phyloP scores from a whole-genome alignment of 1,140 invertebrate genomes.

The Yoshiicerus persimilis region DNA sequence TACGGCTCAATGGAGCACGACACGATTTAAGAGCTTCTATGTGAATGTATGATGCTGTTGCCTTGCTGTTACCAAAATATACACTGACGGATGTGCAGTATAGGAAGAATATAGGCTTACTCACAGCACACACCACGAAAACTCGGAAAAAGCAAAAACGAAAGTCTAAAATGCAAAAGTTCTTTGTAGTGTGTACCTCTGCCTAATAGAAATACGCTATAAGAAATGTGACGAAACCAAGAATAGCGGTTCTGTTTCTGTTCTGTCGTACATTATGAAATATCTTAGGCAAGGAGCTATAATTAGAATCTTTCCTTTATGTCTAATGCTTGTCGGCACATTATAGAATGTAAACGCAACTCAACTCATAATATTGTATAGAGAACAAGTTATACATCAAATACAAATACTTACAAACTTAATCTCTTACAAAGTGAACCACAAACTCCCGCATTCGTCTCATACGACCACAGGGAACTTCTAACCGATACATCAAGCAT shows the following conservation, averaged over 20 bases:
- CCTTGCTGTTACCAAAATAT: not conserved
- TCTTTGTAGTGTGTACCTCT: not conserved
- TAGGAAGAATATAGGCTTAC: not conserved
- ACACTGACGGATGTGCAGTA: not conserved
- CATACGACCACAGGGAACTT: too few relatives aligned
- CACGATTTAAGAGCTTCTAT: constrained; percentile 42
- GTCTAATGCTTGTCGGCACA: too few relatives aligned
- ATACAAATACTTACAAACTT: too few relatives aligned
- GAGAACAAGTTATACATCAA: too few relatives aligned
- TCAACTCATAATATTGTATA: too few relatives aligned
- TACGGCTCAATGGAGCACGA: constrained; percentile 45
- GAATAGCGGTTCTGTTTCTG: not conserved
- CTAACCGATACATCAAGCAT: too few relatives aligned
- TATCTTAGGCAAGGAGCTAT: not conserved
- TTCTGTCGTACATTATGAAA: not conserved
- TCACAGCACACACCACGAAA: not conserved
- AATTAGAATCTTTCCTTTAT: not conserved
- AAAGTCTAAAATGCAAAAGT: not conserved
- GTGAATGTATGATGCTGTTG: not conserved
- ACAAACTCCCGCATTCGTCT: too few relatives aligned
- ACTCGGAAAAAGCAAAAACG: not conserved
- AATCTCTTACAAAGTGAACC: too few relatives aligned
- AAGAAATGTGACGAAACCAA: not conserved
- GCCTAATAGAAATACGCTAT: not conserved
- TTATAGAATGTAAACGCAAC: too few relatives aligned